These are phyloP conservation scores for Nesidiocoris tenuis DNA, from an alignment of 2,888 invertebrate genomes.

Conservation along the genomic window DNA sequence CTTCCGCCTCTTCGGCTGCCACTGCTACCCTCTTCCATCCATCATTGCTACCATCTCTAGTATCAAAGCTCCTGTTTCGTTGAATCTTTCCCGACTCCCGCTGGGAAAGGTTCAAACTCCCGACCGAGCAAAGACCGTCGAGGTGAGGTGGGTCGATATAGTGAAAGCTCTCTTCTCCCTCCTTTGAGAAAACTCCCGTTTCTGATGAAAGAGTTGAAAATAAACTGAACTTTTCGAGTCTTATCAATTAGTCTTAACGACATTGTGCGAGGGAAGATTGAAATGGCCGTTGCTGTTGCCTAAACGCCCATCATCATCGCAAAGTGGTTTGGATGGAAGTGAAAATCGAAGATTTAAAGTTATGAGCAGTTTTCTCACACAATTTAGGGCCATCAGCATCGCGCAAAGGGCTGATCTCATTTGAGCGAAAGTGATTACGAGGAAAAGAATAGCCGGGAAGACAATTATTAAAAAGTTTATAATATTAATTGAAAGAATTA, in stretches of 20 bases:
- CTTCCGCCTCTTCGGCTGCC: too few species aligned
- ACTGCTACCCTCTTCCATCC: too few species aligned
- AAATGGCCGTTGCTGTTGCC: not conserved
- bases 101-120: not conserved
- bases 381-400: too few species aligned
- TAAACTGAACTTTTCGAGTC: conserved; percentile 25
- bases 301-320: not conserved
- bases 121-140: not conserved
- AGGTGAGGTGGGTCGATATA: not conserved
- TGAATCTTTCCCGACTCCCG: not conserved
- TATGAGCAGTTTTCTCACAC: not conserved
- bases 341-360: not conserved
- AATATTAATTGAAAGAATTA: too few species aligned
- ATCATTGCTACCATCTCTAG: not conserved
- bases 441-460: too few species aligned
- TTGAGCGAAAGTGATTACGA: too few species aligned
- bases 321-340: not conserved
- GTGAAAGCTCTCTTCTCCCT: not conserved
- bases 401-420: too few species aligned
- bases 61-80: not conserved
- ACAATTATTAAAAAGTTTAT: too few species aligned
- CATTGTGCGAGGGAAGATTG: not conserved
- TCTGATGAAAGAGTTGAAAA: conserved; percentile 8
- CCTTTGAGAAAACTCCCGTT: not conserved
- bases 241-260: conserved; percentile 15